Percentiles rank a stretch among this genome's conserved stretches.
These are phyloP conservation scores for Tapirus terrestris DNA, from an alignment of 2,113 vertebrate genomes.

Conservation along the genomic window DNA sequence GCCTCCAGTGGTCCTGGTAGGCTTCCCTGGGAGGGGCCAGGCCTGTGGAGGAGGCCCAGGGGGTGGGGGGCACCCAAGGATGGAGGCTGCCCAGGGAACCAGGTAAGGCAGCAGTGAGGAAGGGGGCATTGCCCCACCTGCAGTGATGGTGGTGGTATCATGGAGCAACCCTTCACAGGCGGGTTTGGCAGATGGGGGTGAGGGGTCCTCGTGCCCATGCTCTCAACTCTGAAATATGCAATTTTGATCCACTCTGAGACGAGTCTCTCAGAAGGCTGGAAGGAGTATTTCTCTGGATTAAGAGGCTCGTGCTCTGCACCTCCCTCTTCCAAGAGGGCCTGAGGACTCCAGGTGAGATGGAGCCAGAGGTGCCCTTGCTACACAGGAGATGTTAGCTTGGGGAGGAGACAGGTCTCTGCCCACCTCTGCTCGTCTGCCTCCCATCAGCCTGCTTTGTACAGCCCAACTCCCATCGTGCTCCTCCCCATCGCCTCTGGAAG, in stretches of 20 bases:
- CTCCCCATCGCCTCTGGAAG: not conserved
- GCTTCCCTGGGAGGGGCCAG: not conserved
- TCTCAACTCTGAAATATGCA: not conserved
- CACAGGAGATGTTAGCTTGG: not conserved
- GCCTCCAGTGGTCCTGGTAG: not conserved
- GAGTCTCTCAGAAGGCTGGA: not conserved
- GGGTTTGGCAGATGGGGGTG: not conserved
- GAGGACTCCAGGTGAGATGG: not conserved
- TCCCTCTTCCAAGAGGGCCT: not conserved
- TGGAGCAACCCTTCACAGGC: not conserved
- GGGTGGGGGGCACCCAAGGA: not conserved
- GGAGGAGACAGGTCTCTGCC: not conserved
- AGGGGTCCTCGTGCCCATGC: too few species aligned
- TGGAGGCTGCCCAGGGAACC: not conserved
- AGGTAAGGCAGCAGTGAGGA: not conserved
- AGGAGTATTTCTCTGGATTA: not conserved
- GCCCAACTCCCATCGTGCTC: not conserved
- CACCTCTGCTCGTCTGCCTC: not conserved
- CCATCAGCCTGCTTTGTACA: not conserved
- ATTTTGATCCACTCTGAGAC: not conserved
- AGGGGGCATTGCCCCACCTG: too few species aligned
- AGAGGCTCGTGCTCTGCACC: not conserved
- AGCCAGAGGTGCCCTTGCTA: not conserved
- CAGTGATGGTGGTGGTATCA: too few species aligned
- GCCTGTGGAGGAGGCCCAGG: not conserved